phyloP scores from a whole-genome alignment of 2,113 vertebrate species.

The Phainopepla nitens region DNA sequence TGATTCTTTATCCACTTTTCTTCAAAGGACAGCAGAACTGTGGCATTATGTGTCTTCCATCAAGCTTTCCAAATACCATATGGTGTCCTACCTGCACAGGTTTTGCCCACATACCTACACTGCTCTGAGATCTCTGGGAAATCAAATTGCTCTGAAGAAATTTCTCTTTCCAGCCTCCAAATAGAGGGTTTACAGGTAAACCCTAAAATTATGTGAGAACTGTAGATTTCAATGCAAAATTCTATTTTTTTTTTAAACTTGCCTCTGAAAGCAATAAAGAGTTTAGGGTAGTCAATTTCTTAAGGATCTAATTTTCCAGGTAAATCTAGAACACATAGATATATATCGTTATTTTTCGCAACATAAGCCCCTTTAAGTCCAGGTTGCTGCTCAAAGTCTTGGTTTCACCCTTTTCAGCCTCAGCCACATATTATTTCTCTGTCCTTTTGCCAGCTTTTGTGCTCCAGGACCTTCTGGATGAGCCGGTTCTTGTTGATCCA shows the following conservation, averaged over 20 bases:
- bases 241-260: background rate
- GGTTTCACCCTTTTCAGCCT: background rate
- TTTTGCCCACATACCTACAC: background rate
- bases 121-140: background rate
- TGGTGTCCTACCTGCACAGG: no score
- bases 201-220: background rate
- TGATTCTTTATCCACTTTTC: background rate
- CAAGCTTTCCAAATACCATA: background rate
- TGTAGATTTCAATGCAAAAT: background rate
- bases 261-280: background rate
- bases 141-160: background rate
- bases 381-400: background rate
- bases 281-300: background rate
- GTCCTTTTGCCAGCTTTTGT: background rate
- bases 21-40: background rate
- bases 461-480: background rate
- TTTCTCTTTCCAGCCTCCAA: background rate
- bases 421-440: background rate
- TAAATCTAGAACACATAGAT: background rate
- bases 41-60: background rate
- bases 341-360: background rate
- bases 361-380: background rate
- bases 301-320: background rate
- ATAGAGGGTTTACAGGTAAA: background rate
- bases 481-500: background rate